Conservation (phyloP, 2,797 vertebrate species). For the Gymnoscopelus braueri region DNA sequence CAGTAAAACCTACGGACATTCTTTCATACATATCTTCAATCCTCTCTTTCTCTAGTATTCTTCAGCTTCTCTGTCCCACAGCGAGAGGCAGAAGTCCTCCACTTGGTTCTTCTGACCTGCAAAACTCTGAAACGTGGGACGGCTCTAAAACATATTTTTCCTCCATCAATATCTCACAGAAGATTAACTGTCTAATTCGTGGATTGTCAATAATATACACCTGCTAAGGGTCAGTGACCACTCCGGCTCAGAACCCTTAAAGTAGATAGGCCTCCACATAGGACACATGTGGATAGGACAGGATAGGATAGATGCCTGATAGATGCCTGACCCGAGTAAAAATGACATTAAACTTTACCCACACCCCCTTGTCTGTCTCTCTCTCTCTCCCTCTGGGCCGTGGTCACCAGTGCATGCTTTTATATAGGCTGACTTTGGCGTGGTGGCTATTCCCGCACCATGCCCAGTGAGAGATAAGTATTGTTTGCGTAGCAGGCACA, state of each 20-base stretch:
- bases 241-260: conserved; percentile 40
- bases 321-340: conserved; percentile 52
- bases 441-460: conserved; percentile 60
- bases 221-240: conserved; percentile 60
- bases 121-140: conserved; percentile 34
- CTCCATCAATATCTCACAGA: conserved; percentile 39
- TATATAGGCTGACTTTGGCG: conserved; percentile 29
- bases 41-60: conserved; percentile 37
- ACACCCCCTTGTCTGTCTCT: not conserved
- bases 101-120: conserved; percentile 65
- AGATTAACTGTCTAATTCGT: conserved; percentile 50
- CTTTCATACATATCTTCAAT: conserved; percentile 6
- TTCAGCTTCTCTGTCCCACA: conserved; percentile 50
- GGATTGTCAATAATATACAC: conserved; percentile 40
- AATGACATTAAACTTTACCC: conserved; percentile 59
- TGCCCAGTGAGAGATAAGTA: conserved; percentile 76
- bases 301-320: conserved; percentile 9
- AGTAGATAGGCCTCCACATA: conserved; percentile 33
- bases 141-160: conserved; percentile 50
- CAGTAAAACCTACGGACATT: not conserved
- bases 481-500: conserved; percentile 76
- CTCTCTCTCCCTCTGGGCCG: conserved; percentile 42
- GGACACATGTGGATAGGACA: conserved; percentile 13
- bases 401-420: conserved; percentile 57
- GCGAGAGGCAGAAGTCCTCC: conserved; percentile 44